Base-by-base conservation (phyloP, 2,888 invertebrate species). In the Drosophila paranaensis region DNA sequence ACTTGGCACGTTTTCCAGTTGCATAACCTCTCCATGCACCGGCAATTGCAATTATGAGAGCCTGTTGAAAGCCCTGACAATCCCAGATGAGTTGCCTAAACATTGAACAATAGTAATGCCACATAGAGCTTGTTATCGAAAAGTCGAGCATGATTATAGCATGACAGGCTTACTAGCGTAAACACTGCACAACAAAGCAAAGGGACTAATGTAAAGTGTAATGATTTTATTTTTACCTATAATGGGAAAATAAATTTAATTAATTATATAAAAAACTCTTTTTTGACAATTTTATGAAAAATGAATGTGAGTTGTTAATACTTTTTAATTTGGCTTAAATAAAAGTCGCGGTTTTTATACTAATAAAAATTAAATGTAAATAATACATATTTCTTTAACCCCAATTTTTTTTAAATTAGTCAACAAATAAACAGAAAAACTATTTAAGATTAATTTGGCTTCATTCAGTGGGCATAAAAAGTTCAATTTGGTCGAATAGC, bases 1-100 rank as follows among this genome's bases (percentile, higher is more conserved):
- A 43, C 42, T 16, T 56, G 58, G 48, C 65, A 71, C 61, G 77
- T 57, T 58, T 25, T 40, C 48, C 54, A 30, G 35, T 33, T 40
- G n/a, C 33, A 40, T 1, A 33, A 11, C 48, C 3, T 50, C 16
- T 50, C n/a, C 30, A 30, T 33, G 48, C 3, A 16, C 30, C 8
- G 27, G 8, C 27, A 27, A 14, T 27, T 50, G 48, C 30, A 50
- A 16, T 50, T 50, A 33, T 30, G 11, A n/a, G 48, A 50, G 30
- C 35, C 50, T 20, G 16, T 13, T 50, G 10, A 50, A 50, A 33
- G 33, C 50, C 4, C 16, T 20, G 33, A 13, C 33, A 50, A 50
- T 50, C 16, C 50, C 50, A 33, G 35, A n/a, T 50, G 33, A 33
- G 50, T 20, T 13, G 50, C 50, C 48, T 33, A 33, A 33, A 16